Evolutionary conservation across 2,113 vertebrate species (phyloP).

Genomic region (Pangasianodon hypophthalmus): DNA sequence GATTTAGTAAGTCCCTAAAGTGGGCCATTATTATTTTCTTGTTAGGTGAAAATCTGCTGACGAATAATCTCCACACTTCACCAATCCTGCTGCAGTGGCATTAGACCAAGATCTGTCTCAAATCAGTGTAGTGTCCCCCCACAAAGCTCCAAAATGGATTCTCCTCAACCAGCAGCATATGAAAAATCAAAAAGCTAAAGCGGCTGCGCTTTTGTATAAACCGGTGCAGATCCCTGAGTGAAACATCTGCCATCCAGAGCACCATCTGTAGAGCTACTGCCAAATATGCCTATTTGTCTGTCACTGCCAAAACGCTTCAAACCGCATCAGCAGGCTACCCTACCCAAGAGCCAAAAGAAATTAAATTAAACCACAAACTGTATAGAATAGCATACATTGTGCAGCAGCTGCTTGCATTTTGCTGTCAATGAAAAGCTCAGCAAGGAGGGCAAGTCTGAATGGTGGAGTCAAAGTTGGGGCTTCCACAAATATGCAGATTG

Average conservation of each 20-base stretch:
- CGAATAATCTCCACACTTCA: slow-evolving; percentile 49
- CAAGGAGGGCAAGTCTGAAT: slow-evolving; percentile 1
- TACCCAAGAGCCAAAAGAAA: slow-evolving; percentile 31
- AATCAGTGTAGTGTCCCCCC: background rate
- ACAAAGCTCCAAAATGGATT: slow-evolving; percentile 8
- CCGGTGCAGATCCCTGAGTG: background rate
- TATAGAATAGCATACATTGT: slow-evolving; percentile 12
- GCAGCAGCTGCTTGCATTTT: slow-evolving; percentile 1
- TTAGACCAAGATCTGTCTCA: slow-evolving; percentile 61
- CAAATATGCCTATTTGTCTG: background rate
- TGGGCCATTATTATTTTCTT: slow-evolving; percentile 48
- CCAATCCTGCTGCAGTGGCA: slow-evolving; percentile 60
- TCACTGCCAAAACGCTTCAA: slow-evolving; percentile 20
- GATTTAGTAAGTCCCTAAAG: slow-evolving; percentile 1
- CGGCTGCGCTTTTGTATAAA: background rate
- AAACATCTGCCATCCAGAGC: slow-evolving; percentile 23
- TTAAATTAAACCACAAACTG: background rate
- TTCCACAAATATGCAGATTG: background rate
- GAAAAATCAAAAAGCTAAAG: background rate
- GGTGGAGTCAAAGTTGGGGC: background rate
- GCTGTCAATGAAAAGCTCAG: slow-evolving; percentile 14
- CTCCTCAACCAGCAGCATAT: slow-evolving; percentile 33
- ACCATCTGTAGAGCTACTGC: background rate
- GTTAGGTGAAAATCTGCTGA: slow-evolving; percentile 61
- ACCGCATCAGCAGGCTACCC: background rate